Evolutionary conservation across 2,113 vertebrate genomes (phyloP), one percentile per base, ranked within the genome.

Genomic region (Callospermophilus lateralis): DNA sequence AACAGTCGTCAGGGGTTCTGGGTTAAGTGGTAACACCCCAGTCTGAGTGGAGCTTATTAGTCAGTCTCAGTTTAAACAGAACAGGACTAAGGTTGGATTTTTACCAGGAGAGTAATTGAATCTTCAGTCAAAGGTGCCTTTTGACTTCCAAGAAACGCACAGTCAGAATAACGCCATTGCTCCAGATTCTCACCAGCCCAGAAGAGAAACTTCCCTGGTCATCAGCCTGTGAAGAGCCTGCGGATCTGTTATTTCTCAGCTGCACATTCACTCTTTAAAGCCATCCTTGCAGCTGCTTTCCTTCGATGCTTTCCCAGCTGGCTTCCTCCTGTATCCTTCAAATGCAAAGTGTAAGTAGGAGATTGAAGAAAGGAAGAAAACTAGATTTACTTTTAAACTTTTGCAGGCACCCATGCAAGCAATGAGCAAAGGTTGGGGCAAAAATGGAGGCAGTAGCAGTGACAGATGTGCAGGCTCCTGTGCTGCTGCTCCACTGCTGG

Each of bases 401-500:
- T 34, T 30, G 3, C 24, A 22, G 32, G 51, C 37, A 63, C 26
- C 13, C 26, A n/a, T 37, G 68, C 26, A 22, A 37, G 12, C 53
- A 61, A 34, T 45, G 17, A 65, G 16, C 28, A 65, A 16, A 37
- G 68, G 1, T 16, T 39, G 26, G 17, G 39, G 77, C n/a, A 53
- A 26, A 70, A 42, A n/a, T 39, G 17, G 16, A 68, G 11, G 34
- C 9, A 37, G 48, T 37, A 63, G 45, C 11, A 87, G 53, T 39
- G 37, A 11, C 11, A 30, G 1, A 26, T 12, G 0, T 0, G 42
- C 42, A 9, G 1, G 12, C 12, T 37, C 20, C 55, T 17, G 34
- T 12, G 58, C 10, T 9, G 30, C 65, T 39, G 12, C 5, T 22
- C 2, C 2, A 6, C 16, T 16, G 34, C 24, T 6, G 9, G 8